Base-by-base conservation (phyloP, 2,113 vertebrate species). In the Turnix velox region DNA sequence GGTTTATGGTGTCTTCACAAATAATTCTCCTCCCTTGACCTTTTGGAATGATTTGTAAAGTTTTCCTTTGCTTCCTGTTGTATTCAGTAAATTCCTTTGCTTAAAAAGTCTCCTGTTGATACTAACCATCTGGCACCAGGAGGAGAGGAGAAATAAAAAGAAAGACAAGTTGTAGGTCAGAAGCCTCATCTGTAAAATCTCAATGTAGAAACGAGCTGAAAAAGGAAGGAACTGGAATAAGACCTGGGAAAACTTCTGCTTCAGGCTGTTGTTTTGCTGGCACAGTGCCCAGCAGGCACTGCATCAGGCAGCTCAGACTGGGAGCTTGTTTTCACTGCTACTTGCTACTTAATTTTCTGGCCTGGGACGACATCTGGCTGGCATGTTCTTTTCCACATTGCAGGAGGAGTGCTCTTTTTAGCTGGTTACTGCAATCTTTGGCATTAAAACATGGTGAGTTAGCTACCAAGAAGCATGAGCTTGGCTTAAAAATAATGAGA, bases 311-410 rank as follows among this genome's bases (percentile, higher is more conserved):
- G 74, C 66, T 91, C 59, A 45, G 67, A 3, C 18, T 6, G 0
- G 15, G 35, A 93, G 49, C 61, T 63, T 88, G 31, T 45, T 84
- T 65, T 65, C 20, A 10, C 57, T 51, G n/a, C 77, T 91, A 45
- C 4, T 0, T 40, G 23, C 45, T 79, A 7, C 62, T 88, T 82
- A 69, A 79, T 92, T 88, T 87, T 39, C 74, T 94, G 91, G 58
- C 77, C 84, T 96, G 84, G 92, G 77, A 96, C 8, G 94, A 94
- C 94, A 94, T 82, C 95, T 96, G 94, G 84, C 91, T 96, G 94
- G 61, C 52, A 15, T n/a, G 23, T 39, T 87, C 19, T 79, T 71
- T 84, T 72, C 80, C 42, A 87, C 66, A 91, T 12, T 13, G 12
- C 1, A 4, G 52, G 52, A 75, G 57, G 18, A 66, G 12, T 19